Percentiles rank a stretch among this genome's conserved stretches.
These are phyloP conservation scores for Drosophila ironensis DNA, from an alignment of 1,140 invertebrate species.

Conservation along the genomic window DNA sequence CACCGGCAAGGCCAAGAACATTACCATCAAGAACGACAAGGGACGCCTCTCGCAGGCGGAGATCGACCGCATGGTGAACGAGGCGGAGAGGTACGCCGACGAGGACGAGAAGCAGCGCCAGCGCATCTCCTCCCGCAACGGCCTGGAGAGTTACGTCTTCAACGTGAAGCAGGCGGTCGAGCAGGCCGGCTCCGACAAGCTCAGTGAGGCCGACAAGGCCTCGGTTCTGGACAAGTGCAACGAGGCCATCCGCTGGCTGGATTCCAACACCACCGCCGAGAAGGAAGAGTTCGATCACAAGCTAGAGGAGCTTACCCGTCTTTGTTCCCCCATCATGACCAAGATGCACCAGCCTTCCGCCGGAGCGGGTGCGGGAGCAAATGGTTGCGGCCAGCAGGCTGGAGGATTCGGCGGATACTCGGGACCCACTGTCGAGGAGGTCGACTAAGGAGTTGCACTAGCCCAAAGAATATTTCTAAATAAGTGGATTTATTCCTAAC, in stretches of 20 bases:
- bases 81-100: conserved; percentile 66
- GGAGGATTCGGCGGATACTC: conserved; percentile 58
- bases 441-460: conserved; percentile 34
- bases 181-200: conserved; percentile 83
- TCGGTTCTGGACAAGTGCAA: conserved; percentile 83
- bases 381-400: conserved; percentile 64
- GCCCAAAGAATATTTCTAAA: not conserved
- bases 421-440: conserved; percentile 62
- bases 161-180: conserved; percentile 85
- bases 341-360: conserved; percentile 82
- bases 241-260: conserved; percentile 85
- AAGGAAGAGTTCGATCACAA: conserved; percentile 86
- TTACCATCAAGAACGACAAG: conserved; percentile 93
- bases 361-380: conserved; percentile 8
- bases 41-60: conserved; percentile 90
- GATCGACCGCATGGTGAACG: conserved; percentile 84
- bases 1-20: conserved; percentile 85
- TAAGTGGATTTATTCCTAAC: not conserved
- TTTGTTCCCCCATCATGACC: conserved; percentile 84
- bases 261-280: conserved; percentile 85
- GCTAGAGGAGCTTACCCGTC: conserved; percentile 83
- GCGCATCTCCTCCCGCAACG: conserved; percentile 84
- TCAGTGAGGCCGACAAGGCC: conserved; percentile 85
- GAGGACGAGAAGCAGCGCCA: conserved; percentile 87
- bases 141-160: conserved; percentile 88